Conservation (phyloP, 2,797 vertebrate genomes). For the Bovichtus variegatus region DNA sequence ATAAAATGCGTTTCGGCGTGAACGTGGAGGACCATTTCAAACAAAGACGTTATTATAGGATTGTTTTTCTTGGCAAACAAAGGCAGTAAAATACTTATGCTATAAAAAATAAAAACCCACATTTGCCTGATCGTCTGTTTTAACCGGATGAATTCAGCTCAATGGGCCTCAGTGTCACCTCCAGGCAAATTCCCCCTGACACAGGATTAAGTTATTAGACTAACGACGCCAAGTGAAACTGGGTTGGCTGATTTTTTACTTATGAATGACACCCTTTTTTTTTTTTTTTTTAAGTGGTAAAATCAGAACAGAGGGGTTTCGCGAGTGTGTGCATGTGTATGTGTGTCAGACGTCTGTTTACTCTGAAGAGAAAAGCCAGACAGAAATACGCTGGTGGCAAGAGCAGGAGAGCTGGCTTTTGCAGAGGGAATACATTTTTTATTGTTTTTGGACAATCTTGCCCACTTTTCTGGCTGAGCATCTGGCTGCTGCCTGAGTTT, state of each 20-base stretch:
- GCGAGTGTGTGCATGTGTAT: slow-evolving; percentile 33
- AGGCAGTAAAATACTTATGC: not conserved
- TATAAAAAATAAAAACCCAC: too few relatives aligned
- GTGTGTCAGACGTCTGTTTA: slow-evolving; percentile 67
- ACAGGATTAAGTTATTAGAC: slow-evolving; percentile 60
- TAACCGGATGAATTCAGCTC: slow-evolving; percentile 20
- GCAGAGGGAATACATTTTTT: not conserved
- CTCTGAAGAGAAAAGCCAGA: slow-evolving; percentile 52
- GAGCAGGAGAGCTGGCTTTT: slow-evolving; percentile 25
- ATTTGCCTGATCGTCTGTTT: too few relatives aligned
- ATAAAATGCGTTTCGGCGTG: not conserved
- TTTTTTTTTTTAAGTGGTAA: slow-evolving; percentile 62
- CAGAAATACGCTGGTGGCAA: slow-evolving; percentile 33
- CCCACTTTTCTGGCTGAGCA: not conserved
- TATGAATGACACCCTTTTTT: slow-evolving; percentile 75
- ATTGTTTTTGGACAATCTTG: slow-evolving; percentile 6
- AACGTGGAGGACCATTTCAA: not conserved
- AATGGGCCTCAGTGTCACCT: slow-evolving; percentile 27
- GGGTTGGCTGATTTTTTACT: slow-evolving; percentile 73
- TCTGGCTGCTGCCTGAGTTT: slow-evolving; percentile 1
- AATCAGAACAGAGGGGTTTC: slow-evolving; percentile 63
- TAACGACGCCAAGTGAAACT: slow-evolving; percentile 68
- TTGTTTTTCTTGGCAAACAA: not conserved
- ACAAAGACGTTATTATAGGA: not conserved
- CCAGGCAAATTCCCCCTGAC: slow-evolving; percentile 39